Conservation (phyloP, 2,888 invertebrate species). For the Apodemia duryi region DNA sequence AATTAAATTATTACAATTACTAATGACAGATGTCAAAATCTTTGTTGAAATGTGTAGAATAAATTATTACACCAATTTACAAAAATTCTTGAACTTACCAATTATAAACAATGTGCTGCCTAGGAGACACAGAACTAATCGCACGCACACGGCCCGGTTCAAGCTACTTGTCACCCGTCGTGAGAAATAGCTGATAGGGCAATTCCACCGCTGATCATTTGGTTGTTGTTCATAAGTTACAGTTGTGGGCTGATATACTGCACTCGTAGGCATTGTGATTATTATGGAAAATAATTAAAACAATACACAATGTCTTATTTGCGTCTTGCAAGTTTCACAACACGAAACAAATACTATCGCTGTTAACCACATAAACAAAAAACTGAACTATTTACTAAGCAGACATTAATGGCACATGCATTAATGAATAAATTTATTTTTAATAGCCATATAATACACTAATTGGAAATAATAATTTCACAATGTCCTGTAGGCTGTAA, state of each 20-base stretch:
- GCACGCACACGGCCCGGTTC: slow-evolving; percentile 63
- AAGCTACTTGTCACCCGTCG: slow-evolving; percentile 71
- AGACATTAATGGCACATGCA: neutral
- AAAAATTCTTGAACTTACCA: slow-evolving; percentile 47
- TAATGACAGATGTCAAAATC: no score
- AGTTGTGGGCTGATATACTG: slow-evolving; percentile 89
- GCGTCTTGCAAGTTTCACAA: neutral
- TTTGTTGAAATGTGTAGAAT: no score
- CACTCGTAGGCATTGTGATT: slow-evolving; percentile 82
- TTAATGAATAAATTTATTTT: neutral
- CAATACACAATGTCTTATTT: slow-evolving; percentile 1
- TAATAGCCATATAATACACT: neutral
- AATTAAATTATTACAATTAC: no score
- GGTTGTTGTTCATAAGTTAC: slow-evolving; percentile 84
- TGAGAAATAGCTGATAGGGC: slow-evolving; percentile 77
- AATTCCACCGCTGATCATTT: slow-evolving; percentile 77
- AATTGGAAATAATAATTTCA: neutral
- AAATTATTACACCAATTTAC: no score
- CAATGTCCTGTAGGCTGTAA: neutral
- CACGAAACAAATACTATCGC: neutral
- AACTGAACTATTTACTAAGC: neutral
- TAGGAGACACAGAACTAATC: slow-evolving; percentile 61
- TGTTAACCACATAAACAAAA: neutral
- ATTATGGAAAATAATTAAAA: slow-evolving; percentile 4
- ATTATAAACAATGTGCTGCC: slow-evolving; percentile 65